These are phyloP conservation scores for Glossophaga mutica DNA, from an alignment of 2,797 vertebrate species.

Conservation along the genomic window DNA sequence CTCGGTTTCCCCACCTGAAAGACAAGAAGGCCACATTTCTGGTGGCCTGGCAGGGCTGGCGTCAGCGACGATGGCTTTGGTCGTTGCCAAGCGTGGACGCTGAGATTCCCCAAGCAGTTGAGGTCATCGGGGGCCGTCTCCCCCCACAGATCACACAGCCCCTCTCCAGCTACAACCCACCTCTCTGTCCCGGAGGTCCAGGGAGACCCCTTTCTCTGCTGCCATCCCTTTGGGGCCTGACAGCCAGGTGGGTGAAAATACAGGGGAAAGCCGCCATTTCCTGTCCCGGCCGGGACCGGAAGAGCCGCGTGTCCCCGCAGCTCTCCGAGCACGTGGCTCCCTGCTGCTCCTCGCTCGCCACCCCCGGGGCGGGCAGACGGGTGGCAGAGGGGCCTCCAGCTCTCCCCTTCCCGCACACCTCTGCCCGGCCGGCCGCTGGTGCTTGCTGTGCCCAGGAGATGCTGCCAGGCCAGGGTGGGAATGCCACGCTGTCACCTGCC, in stretches of 20 bases:
- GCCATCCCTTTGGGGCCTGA: neutral
- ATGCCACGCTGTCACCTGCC: slow-evolving; percentile 69
- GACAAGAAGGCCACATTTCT: neutral
- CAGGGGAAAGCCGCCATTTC: neutral
- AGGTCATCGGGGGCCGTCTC: neutral
- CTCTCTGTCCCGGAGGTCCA: neutral
- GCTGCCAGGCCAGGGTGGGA: slow-evolving; percentile 70
- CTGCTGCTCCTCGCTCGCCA: accelerated
- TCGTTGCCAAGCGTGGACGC: neutral
- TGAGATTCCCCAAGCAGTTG: neutral
- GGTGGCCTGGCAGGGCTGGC: no score
- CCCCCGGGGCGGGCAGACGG: accelerated
- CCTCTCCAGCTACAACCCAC: neutral
- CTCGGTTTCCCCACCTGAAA: neutral
- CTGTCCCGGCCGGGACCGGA: neutral
- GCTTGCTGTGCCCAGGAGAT: slow-evolving; percentile 20
- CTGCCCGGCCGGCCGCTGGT: slow-evolving; percentile 58
- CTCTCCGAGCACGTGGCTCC: slow-evolving; percentile 46
- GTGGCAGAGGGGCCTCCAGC: neutral
- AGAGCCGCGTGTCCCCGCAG: neutral
- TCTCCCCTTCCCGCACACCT: slow-evolving; percentile 46
- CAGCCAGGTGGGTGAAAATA: neutral
- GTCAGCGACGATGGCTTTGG: no score
- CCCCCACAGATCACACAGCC: neutral
- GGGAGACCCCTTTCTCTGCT: neutral